phyloP scores from a whole-genome alignment of 2,888 invertebrate genomes.

The Mesorhabditis belari region DNA sequence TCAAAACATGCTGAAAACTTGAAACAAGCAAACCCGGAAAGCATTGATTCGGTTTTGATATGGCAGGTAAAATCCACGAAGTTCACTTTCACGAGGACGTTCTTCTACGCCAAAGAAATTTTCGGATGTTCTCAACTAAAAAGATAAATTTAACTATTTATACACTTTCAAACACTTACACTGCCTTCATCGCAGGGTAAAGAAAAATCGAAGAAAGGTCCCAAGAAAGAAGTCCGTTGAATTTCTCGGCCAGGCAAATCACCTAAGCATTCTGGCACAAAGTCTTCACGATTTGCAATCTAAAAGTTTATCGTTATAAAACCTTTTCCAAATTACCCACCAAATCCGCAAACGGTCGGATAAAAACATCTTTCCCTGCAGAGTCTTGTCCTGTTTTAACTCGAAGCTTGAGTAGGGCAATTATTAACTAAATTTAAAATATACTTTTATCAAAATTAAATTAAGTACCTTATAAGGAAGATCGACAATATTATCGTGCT shows the following conservation, averaged over 20 bases:
- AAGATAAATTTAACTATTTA: too few relatives aligned
- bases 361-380: background rate
- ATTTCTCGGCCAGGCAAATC: constrained; percentile 71
- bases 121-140: too few relatives aligned
- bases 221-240: constrained; percentile 75
- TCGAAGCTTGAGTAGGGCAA: too few relatives aligned
- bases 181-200: constrained; percentile 82
- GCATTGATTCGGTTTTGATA: constrained; percentile 1
- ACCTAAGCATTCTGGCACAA: constrained; percentile 1
- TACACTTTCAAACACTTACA: constrained; percentile 57
- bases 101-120: constrained; percentile 1
- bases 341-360: background rate
- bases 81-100: background rate
- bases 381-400: too few relatives aligned
- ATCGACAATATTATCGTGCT: background rate
- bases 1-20: background rate
- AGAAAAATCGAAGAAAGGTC: constrained; percentile 83
- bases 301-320: background rate
- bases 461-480: background rate
- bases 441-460: too few relatives aligned
- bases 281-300: constrained; percentile 14
- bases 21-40: constrained; percentile 1
- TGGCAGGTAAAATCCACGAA: constrained; percentile 5
- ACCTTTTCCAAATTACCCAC: background rate
- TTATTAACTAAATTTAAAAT: too few relatives aligned